Base-by-base conservation (phyloP, 2,888 invertebrate genomes). In the Caenorhabditis imperialis region DNA sequence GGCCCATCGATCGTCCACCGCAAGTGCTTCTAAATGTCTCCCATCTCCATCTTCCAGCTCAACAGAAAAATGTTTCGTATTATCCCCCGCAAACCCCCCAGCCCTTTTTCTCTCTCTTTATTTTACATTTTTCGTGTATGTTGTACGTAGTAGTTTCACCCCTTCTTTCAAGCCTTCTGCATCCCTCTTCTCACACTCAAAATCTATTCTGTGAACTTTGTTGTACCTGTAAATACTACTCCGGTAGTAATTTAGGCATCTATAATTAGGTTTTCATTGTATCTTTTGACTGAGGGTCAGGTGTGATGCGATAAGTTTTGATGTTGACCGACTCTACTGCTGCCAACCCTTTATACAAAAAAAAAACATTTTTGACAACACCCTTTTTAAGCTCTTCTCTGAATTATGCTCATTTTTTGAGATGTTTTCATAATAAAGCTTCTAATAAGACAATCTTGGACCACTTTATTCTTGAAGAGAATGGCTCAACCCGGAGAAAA, bases 1-100 rank as follows among this genome's bases (percentile, higher is more conserved):
- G 83, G 83, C 72, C 81, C 83, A 51, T 82, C 83, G 57, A 82
- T 83, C 61, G 83, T 83, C 54, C 83, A 81, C 79, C 75, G 81
- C 70, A 81, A 81, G 70, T 81, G 83, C 81, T 83, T 83, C 82
- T 83, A 83, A 83, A 62, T 50, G 42, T 44, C 67, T 60, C 47
- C 51, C 20, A n/a, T 18, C 57, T 35, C 55, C 65, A 63, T 40
- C 63, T 40, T 54, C 27, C 23, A 54, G 57, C 67, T 67, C 67
- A 67, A 58, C 50, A 65, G 42, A 65, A 23, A 37, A 45, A 42
- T 67, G 37, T 67, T 53, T 72, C 51, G 54, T 48, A 69, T 58
- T 58, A 69, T 33, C 51, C 18, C 57, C 40, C 48, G 44, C 50
- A 50, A 25, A 30, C 70, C 53, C 48, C 35, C 62, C 62, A 50